These are phyloP conservation scores for Spisula solida DNA, from an alignment of 2,888 invertebrate genomes.

Conservation along the genomic window DNA sequence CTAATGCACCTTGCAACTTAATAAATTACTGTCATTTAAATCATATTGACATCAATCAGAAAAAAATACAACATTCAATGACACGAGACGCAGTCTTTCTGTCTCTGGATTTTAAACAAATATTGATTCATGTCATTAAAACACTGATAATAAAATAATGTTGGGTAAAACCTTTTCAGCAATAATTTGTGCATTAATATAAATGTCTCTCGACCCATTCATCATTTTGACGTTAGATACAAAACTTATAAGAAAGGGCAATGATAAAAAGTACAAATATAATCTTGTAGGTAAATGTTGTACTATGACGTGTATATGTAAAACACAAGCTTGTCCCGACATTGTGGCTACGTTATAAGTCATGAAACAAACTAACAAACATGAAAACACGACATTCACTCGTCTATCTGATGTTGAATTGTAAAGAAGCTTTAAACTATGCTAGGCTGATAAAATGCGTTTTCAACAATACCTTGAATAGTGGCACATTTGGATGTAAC, in stretches of 20 bases:
- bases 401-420: constrained; percentile 35
- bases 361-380: constrained; percentile 43
- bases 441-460: constrained; percentile 13
- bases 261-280: constrained; percentile 42
- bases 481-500: constrained; percentile 25
- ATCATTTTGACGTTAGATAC: constrained; percentile 60
- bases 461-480: constrained; percentile 40
- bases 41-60: constrained; percentile 43
- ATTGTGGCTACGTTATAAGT: constrained; percentile 44
- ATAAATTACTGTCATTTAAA: constrained; percentile 37
- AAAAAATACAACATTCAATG: constrained; percentile 30
- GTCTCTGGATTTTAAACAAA: constrained; percentile 35
- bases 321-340: constrained; percentile 51
- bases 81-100: constrained; percentile 34
- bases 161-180: constrained; percentile 42
- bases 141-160: constrained; percentile 44
- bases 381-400: constrained; percentile 36
- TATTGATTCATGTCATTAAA: constrained; percentile 45
- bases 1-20: constrained; percentile 15
- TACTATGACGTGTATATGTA: constrained; percentile 45
- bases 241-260: constrained; percentile 44
- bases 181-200: constrained; percentile 63
- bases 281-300: constrained; percentile 43
- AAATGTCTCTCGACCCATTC: constrained; percentile 49
- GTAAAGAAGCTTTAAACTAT: constrained; percentile 24